A percentile compares a stretch with the other conserved stretches of the same genome.
Evolutionary conservation across 2,113 vertebrate genomes (phyloP).

Genomic region (Grus americana): DNA sequence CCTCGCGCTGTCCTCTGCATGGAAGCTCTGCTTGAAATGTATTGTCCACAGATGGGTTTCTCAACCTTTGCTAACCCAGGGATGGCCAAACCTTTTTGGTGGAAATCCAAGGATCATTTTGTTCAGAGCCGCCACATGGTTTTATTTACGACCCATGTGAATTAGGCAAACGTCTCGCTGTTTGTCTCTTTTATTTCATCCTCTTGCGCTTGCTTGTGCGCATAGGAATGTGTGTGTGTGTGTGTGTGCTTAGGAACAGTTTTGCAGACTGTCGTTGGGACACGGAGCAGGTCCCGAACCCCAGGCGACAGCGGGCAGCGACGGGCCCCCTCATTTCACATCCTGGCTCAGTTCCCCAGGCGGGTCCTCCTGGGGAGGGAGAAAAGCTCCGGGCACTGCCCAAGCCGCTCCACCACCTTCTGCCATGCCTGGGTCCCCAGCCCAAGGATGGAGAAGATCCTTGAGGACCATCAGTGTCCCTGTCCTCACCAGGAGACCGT

Average conservation of each 20-base stretch:
- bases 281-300: background rate
- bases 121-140: constrained; percentile 37
- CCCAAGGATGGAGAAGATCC: background rate
- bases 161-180: constrained; percentile 10
- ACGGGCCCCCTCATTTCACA: background rate
- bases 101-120: constrained; percentile 18
- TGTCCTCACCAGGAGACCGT: background rate
- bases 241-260: background rate
- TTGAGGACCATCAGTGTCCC: fast-evolving
- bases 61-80: constrained; percentile 24
- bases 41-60: background rate
- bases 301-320: fast-evolving
- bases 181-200: constrained; percentile 33
- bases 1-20: background rate
- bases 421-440: background rate
- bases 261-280: background rate
- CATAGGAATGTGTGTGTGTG: constrained; percentile 5
- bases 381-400: fast-evolving
- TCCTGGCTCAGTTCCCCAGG: fast-evolving
- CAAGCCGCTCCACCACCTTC: background rate
- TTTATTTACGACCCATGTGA: constrained; percentile 29
- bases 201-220: background rate
- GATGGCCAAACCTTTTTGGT: constrained; percentile 28
- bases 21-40: background rate
- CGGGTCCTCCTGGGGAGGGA: background rate